Conservation (phyloP, 2,113 vertebrate genomes). For the Regulus satrapa region DNA sequence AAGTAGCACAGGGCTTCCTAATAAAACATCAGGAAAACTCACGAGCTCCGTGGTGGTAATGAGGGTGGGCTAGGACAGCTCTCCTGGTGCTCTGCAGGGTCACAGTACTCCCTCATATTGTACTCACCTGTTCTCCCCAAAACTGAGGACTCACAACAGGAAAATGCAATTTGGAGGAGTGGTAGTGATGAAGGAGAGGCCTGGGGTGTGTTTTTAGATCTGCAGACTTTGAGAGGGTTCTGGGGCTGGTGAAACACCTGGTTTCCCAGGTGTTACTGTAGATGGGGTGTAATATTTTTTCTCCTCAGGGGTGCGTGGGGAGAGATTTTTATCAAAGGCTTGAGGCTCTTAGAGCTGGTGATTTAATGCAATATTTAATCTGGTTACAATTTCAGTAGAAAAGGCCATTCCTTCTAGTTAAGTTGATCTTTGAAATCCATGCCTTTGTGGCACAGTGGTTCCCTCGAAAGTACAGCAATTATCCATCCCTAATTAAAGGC, state of each 20-base stretch:
- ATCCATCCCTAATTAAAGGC: not conserved
- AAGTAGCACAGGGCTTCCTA: not conserved
- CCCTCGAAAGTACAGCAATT: not conserved
- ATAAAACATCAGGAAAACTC: not conserved
- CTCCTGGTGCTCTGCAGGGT: not conserved
- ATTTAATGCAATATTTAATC: not conserved
- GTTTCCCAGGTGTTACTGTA: not conserved
- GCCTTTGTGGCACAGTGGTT: not conserved
- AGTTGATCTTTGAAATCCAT: not conserved
- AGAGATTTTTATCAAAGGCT: not conserved
- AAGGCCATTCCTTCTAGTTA: not conserved
- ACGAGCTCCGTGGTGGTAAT: not conserved
- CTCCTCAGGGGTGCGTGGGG: not conserved
- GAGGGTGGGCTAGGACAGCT: not conserved
- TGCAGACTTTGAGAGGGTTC: not conserved
- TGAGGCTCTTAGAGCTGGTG: not conserved
- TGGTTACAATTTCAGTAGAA: not conserved
- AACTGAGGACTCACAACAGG: not conserved
- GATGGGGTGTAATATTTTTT: not conserved
- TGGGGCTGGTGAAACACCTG: not conserved
- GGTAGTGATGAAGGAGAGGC: not conserved
- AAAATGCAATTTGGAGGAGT: not conserved
- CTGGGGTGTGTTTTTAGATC: not conserved
- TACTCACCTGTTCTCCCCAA: not conserved
- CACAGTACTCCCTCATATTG: rapidly evolving